Conservation (phyloP, 2,797 vertebrate genomes). For the Sebastes dallii region DNA sequence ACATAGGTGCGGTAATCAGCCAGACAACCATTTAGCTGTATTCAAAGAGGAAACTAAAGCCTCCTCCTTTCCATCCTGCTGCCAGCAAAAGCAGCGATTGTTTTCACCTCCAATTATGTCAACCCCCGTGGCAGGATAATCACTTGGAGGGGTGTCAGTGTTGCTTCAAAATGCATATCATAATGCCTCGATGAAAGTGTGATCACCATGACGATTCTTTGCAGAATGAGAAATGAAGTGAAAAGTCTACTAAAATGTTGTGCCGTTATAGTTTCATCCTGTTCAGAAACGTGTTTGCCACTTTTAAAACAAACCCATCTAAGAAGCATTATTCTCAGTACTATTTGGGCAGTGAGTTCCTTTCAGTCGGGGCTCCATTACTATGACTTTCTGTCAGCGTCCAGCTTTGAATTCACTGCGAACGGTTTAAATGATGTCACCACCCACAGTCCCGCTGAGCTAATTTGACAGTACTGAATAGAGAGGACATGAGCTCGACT, state of each 20-base stretch:
- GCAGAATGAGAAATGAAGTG: constrained; percentile 2
- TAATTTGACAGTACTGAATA: constrained; percentile 64
- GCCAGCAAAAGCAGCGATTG: constrained; percentile 16
- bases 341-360: constrained; percentile 8
- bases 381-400: constrained; percentile 51
- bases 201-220: constrained; percentile 28
- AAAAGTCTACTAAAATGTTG: neutral
- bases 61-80: constrained; percentile 9
- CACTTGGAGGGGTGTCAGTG: constrained; percentile 36
- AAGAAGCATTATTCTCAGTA: constrained; percentile 26
- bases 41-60: neutral
- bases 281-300: constrained; percentile 25
- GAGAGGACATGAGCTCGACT: constrained; percentile 25
- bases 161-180: constrained; percentile 54
- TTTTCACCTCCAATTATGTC: constrained; percentile 37
- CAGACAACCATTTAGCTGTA: constrained; percentile 8
- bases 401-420: constrained; percentile 57
- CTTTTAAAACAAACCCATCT: neutral
- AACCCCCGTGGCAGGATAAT: constrained; percentile 28
- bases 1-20: constrained; percentile 20
- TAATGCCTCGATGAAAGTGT: constrained; percentile 42
- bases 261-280: neutral
- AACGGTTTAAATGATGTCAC: constrained; percentile 54
- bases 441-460: constrained; percentile 41
- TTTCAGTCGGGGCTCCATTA: constrained; percentile 32